Base-by-base conservation (phyloP, 2,888 invertebrate species). In the Rhodophaea formosa region DNA sequence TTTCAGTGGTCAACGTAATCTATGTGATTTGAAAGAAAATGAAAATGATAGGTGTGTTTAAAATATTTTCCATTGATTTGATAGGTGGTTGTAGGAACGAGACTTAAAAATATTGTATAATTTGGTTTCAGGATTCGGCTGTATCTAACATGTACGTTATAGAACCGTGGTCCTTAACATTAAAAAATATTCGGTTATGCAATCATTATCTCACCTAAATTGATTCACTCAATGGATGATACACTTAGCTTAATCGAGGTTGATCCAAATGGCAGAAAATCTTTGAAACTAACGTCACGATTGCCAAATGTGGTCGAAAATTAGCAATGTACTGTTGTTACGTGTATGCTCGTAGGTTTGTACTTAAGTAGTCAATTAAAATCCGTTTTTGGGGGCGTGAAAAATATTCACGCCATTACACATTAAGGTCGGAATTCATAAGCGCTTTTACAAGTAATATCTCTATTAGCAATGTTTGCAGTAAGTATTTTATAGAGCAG, bases 351-450 rank as follows among this genome's bases (percentile, higher is more conserved):
- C 5, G n/a, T 39, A 39, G 5, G 39, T 39, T 15, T 23, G n/a
- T 49, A 49, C 29, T 12, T 49, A 30, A 12, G 30, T 30, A 49
- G 30, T 15, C 14, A 52, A 16, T 39, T 52, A 15, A 10, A 16
- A 15, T 17, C 39, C 6, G 35, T 52, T 52, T 52, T 52, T 52
- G 52, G 7, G 52, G 52, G 52, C 52, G 52, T 52, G 52, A 52
- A 52, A 52, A 47, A 12, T 29, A 8, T 47, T 8, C 47, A 29
- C 47, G n/a, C 29, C 12, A 29, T 47, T 47, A 47, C 47, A 23
- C 47, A 29, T 29, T 2, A 30, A 47, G 47, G 47, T 47, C 47
- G 14, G 12, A 8, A 47, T 29, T 3, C 23, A 23, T n/a, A 23
- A n/a, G 23, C 5, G 5, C 23, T 23, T 23, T 29, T 46, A 39